phyloP scores from a whole-genome alignment of 2,888 invertebrate species.

The Uloborus plumipes region DNA sequence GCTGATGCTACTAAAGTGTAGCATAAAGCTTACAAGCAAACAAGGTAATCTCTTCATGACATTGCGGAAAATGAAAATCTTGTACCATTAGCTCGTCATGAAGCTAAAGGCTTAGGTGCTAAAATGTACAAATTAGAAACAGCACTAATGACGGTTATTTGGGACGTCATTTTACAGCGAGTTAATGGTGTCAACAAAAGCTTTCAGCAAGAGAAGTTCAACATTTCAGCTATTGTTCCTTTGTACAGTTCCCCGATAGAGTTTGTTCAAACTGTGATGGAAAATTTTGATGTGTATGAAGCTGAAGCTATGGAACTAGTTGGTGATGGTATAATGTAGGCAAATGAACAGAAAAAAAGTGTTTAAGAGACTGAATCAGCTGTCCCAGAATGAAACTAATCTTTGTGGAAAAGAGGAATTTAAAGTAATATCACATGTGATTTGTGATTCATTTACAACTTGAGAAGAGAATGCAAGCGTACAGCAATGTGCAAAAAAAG shows the following conservation, averaged over 20 bases:
- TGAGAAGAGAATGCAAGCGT: no score
- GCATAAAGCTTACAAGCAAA: not conserved
- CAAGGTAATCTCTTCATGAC: not conserved
- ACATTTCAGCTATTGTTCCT: not conserved
- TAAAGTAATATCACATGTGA: no score
- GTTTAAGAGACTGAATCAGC: no score
- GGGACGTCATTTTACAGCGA: not conserved
- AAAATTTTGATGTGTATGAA: not conserved
- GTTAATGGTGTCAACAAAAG: not conserved
- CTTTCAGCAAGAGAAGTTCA: not conserved
- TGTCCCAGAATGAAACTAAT: no score
- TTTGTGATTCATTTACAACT: no score
- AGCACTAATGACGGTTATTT: slow-evolving; percentile 1
- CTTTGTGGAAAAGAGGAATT: no score
- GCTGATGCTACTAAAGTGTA: not conserved
- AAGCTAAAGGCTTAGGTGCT: not conserved
- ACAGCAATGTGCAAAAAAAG: no score
- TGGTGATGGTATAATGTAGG: not conserved
- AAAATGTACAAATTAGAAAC: not conserved
- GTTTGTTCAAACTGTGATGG: no score
- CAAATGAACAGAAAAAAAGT: no score
- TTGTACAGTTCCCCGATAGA: not conserved
- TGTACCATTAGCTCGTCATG: not conserved
- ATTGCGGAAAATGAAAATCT: not conserved
- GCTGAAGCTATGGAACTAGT: not conserved